Base-by-base conservation (phyloP, 2,113 vertebrate species). In the Lutjanus erythropterus region DNA sequence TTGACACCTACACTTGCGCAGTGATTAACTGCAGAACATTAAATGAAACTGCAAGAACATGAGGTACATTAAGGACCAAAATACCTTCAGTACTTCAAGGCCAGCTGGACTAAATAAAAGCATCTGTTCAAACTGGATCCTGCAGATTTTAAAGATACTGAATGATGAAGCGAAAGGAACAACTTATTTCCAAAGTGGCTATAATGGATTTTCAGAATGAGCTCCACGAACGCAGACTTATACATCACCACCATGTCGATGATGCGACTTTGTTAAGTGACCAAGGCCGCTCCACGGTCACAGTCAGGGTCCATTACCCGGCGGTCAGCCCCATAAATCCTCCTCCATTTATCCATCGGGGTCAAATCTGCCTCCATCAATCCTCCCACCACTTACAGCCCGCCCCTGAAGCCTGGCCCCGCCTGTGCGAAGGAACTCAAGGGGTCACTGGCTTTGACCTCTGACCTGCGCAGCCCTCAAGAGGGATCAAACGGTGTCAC, bases 301-400 rank as follows among this genome's bases (percentile, higher is more conserved):
- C 78, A 70, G 85, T 85, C 83, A 81, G 81, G 75, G 66, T 86
- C 71, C 86, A 71, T 87, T 92, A 89, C 58, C 66, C 86, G 46
- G 56, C 18, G 37, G 78, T 62, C 84, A 58, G 59, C 29, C 44
- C 60, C 81, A 87, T 91, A 87, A 92, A 92, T 88, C 84, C 83
- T 84, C 68, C 83, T 69, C 66, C 80, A 19, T 84, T 86, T 79
- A 72, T 67, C 77, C 85, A 75, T 9, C 15, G 14, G 15, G 77
- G 71, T 89, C 73, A 81, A 47, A 84, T 78, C 74, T 5, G 49
- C 46, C 58, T 83, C 84, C 65, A 88, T 90, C 81, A 78, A 84
- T 88, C 86, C 85, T 79, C 76, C 78, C 68, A 72, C 62, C 69
- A 31, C 75, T 81, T 65, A 78, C 11, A 59, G 35, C 59, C n/a